Evolutionary conservation across 2,113 vertebrate genomes (phyloP).

Genomic region (Lophochroa leadbeateri): DNA sequence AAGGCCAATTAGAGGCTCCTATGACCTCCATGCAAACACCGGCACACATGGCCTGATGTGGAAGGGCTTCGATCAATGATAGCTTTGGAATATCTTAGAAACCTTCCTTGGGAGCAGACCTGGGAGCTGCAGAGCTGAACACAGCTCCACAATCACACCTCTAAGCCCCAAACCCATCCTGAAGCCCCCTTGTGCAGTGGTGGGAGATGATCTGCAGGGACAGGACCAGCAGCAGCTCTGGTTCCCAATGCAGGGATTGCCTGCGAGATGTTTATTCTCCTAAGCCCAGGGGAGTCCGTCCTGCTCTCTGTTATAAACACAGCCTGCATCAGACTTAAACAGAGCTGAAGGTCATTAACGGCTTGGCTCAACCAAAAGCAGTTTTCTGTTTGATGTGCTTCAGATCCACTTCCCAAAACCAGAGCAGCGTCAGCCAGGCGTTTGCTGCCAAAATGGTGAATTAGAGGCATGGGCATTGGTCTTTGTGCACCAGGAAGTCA

Average conservation of each 20-base stretch:
- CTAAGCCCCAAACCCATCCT: neutral
- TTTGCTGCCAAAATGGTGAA: neutral
- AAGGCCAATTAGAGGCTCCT: neutral
- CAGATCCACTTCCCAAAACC: neutral
- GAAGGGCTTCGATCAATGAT: neutral
- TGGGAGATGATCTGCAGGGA: neutral
- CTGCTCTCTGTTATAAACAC: neutral
- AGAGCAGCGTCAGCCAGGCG: neutral
- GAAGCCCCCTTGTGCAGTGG: neutral
- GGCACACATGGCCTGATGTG: neutral
- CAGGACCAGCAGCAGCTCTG: neutral
- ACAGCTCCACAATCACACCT: neutral
- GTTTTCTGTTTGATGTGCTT: neutral
- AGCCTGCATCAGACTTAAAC: neutral
- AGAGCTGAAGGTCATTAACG: neutral
- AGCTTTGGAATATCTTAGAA: fast-evolving
- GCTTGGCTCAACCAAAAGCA: neutral
- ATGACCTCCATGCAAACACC: neutral
- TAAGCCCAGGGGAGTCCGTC: neutral
- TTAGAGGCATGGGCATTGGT: neutral
- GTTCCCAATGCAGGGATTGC: neutral
- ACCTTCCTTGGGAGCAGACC: neutral
- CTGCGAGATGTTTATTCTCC: neutral
- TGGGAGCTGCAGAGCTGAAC: neutral
- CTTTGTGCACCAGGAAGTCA: neutral